These are phyloP conservation scores for Orchestia grillus DNA, from an alignment of 1,140 invertebrate genomes.

Conservation along the genomic window DNA sequence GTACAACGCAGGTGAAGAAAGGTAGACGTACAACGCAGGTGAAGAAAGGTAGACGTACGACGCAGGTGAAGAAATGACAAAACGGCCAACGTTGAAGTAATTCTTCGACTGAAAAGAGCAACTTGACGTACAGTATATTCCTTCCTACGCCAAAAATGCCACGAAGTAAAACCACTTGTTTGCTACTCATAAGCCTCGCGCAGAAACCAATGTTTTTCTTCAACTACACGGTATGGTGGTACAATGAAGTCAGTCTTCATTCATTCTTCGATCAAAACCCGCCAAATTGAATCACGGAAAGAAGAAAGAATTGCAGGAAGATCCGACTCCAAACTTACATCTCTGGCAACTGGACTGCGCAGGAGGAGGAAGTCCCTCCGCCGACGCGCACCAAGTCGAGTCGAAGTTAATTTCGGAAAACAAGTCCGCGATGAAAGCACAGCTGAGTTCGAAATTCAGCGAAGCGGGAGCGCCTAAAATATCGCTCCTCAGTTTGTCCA, in stretches of 20 bases:
- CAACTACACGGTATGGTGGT: not conserved
- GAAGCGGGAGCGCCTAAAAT: conserved; percentile 2
- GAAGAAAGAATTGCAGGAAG: not conserved
- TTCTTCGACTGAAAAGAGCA: not conserved
- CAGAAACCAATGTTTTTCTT: not conserved
- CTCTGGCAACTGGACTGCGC: not conserved
- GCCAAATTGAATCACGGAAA: not conserved
- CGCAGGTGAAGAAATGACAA: too few species aligned
- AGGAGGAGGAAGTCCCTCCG: not conserved
- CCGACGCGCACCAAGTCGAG: not conserved
- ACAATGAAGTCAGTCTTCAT: not conserved
- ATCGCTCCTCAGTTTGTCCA: conserved; percentile 30
- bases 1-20: too few species aligned
- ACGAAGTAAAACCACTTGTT: not conserved
- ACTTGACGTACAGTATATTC: not conserved
- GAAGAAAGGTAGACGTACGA: too few species aligned
- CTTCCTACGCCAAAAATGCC: not conserved
- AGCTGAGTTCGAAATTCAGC: conserved; percentile 23
- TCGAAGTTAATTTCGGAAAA: conserved; percentile 14
- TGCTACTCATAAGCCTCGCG: not conserved
- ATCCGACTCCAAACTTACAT: not conserved
- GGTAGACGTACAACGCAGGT: too few species aligned
- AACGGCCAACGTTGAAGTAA: too few species aligned
- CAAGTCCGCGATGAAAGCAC: conserved; percentile 7
- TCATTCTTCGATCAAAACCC: not conserved